Base-by-base conservation (phyloP, 2,113 vertebrate genomes). In the Silurus meridionalis region DNA sequence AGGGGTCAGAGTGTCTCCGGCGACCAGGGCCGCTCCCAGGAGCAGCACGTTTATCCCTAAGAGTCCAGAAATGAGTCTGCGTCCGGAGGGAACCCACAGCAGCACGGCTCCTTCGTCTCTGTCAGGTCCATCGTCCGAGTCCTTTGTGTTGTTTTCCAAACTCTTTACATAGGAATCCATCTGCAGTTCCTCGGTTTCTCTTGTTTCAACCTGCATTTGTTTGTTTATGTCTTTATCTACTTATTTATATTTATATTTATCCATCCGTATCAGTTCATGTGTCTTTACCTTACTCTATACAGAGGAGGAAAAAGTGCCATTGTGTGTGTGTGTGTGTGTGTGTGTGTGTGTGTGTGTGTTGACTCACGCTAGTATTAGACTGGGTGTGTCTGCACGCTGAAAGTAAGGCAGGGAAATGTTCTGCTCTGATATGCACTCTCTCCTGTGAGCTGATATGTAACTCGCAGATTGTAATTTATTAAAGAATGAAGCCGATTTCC, bases 21-120 rank as follows among this genome's bases (percentile, higher is more conserved):
- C 94, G 91, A 97, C 86, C 90, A 98, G 94, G 21, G 97, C 96
- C 0, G 94, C 92, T 0, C 97, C 97, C 87, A 98, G 93, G 52
- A 98, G 95, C 75, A 97, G 91, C 91, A 97, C 85, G 0, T 98
- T 98, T 89, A 98, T 90, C 79, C 97, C 97, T 90, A 98, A 88
- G 64, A 98, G 93, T 19, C 96, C 96, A 0, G 97, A 98, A 90
- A 97, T 93, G 80, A 98, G 94, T 21, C 93, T 94, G 2, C 94
- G 94, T 0, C 95, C 94, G 15, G 93, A 96, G 90, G 95, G 95
- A 0, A 93, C 95, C 85, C 95, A 96, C 4, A 89, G 66, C 28
- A 82, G 53, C 48, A 80, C 81, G 1, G 84, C 82, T 0, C 91
- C 91, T 28, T n/a, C 7, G 37, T 84, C 83, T 8, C 88, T 87